These are phyloP conservation scores for Timema cristinae DNA, from an alignment of 2,888 invertebrate genomes.

Conservation along the genomic window DNA sequence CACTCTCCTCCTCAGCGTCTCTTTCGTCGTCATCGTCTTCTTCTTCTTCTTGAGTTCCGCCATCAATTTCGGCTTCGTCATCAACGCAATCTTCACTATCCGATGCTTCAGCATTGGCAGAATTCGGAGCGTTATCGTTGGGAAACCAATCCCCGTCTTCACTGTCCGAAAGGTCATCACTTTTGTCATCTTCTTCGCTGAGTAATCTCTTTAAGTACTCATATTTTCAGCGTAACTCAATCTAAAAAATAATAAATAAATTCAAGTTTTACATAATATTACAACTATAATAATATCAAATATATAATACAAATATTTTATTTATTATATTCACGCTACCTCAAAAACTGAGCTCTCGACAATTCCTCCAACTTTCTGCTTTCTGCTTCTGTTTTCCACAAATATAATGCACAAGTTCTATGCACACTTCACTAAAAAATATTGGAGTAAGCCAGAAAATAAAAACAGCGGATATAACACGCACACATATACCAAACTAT, in stretches of 20 bases:
- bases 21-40: conserved; percentile 14
- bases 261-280: no score
- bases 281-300: no score
- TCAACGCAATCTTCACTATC: neutral
- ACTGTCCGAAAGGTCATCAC: conserved; percentile 1
- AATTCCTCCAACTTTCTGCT: no score
- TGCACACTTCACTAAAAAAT: no score
- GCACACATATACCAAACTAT: neutral
- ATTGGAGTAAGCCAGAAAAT: neutral
- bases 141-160: conserved; percentile 2
- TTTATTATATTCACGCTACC: no score
- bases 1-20: conserved; percentile 13
- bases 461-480: no score
- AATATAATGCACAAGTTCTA: no score
- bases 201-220: neutral
- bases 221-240: neutral
- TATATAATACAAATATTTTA: no score
- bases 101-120: conserved; percentile 5
- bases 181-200: neutral
- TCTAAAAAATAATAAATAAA: neutral
- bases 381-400: no score
- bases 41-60: conserved; percentile 9
- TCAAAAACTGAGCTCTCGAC: no score
- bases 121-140: neutral
- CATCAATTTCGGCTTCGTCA: conserved; percentile 12